These are phyloP conservation scores for Pyrrhosoma nymphula DNA, from an alignment of 2,888 invertebrate species.

Conservation along the genomic window DNA sequence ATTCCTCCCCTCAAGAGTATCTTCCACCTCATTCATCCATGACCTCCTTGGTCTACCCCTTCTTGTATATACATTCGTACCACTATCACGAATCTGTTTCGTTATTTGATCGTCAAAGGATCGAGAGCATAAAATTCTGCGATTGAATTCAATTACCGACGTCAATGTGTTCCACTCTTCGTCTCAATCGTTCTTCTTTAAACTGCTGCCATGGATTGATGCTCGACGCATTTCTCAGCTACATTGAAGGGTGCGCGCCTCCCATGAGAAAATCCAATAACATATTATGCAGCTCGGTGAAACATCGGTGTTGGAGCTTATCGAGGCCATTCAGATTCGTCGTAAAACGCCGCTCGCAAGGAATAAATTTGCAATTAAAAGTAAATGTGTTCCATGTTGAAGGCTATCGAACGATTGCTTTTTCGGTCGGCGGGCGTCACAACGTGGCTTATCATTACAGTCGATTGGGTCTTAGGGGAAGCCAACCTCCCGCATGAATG, in stretches of 20 bases:
- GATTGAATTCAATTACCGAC: background rate
- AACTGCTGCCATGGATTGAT: background rate
- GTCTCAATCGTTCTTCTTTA: background rate
- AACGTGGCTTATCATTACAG: slow-evolving; percentile 48
- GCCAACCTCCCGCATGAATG: background rate
- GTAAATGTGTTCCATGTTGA: slow-evolving; percentile 32
- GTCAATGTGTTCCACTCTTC: background rate
- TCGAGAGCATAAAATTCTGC: no score
- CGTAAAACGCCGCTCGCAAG: background rate
- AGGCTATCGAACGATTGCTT: slow-evolving; percentile 43
- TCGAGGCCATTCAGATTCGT: background rate
- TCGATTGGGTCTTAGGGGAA: slow-evolving; percentile 45
- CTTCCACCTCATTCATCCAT: no score
- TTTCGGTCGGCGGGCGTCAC: slow-evolving; percentile 21
- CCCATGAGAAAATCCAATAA: background rate
- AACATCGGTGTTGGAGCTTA: background rate
- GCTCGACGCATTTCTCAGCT: background rate
- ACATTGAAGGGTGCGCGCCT: background rate
- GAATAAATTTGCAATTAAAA: slow-evolving; percentile 53
- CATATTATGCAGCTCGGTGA: slow-evolving; percentile 11
- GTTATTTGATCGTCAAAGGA: no score
- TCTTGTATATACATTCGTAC: no score
- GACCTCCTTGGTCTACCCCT: no score
- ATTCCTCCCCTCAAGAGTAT: no score
- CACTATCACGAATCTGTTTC: no score